A percentile compares a stretch with the other conserved stretches of the same genome.
Evolutionary conservation across 2,113 vertebrate genomes (phyloP).

Genomic region (Ranitomeya variabilis): DNA sequence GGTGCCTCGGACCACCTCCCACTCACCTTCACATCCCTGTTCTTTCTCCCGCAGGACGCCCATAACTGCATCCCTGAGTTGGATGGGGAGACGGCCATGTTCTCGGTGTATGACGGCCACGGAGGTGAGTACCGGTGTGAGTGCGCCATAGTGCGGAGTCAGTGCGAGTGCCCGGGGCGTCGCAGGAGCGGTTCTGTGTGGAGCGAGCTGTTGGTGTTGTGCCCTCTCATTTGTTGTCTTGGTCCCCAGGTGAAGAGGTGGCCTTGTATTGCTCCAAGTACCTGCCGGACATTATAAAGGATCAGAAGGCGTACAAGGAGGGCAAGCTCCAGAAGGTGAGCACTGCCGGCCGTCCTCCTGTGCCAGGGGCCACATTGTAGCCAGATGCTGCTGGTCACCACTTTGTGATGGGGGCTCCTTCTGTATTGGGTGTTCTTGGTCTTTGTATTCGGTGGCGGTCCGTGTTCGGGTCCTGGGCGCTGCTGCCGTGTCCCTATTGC

Average conservation of each 20-base stretch:
- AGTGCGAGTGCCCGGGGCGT: no score
- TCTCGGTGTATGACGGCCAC: constrained; percentile 97
- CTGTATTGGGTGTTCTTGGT: no score
- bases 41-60: constrained; percentile 81
- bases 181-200: no score
- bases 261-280: constrained; percentile 98
- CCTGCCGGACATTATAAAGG: constrained; percentile 94
- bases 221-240: accelerated
- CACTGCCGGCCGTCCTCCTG: no score
- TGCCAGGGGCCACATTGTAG: no score
- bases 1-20: no score
- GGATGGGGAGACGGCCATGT: constrained; percentile 94
- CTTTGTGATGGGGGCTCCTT: no score
- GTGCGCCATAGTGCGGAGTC: no score
- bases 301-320: constrained; percentile 94
- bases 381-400: no score
- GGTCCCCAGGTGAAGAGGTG: constrained; percentile 89
- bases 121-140: constrained; percentile 79
- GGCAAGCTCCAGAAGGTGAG: constrained; percentile 96
- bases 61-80: constrained; percentile 96
- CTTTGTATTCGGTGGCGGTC: no score
- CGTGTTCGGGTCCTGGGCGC: no score
- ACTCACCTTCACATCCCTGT: neutral
- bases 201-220: neutral
- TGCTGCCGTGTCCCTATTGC: no score